Base-by-base conservation (phyloP, 2,888 invertebrate species). In the Aethes cnicana region DNA sequence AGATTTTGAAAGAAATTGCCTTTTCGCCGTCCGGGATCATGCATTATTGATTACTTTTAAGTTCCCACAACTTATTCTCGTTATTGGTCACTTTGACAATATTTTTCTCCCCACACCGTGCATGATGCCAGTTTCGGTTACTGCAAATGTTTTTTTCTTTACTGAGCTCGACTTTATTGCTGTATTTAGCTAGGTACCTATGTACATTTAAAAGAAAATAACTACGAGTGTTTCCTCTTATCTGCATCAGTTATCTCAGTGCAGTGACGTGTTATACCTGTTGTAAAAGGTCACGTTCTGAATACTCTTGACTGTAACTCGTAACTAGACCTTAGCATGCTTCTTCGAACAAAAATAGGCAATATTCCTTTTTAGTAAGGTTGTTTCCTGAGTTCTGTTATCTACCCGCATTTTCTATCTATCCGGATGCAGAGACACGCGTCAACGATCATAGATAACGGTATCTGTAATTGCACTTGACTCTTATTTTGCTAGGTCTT, bases 391-490 rank as follows among this genome's bases (percentile, higher is more conserved):
- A 41, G 36, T 20, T 14, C 33, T 60, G 61, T 63, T 62, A 61
- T 47, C 37, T 8, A 59, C 87, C 87, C 87, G 87, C 84, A 87
- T 87, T 57, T 32, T 33, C 25, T 39, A 16, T 39, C 55, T 55
- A 57, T 54, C 62, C 57, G 57, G 61, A 64, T 66, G 59, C 59
- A 61, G 68, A 68, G 79, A 73, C 74, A 85, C 80, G 84, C 83
- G 77, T 71, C 78, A 78, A 58, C 75, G 72, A 69, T 77, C 60
- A 58, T 63, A 72, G 84, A 84, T 84, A 84, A 65, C 60, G 62
- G 65, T 84, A 84, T 84, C 82, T 69, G 62, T 65, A 52, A 70
- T 64, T 80, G 72, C 84, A 84, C 85, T 84, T 85, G 85, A 77
- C 80, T 78, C 66, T 69, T 64, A 69, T 68, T 65, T 56, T 62